A percentile compares a stretch with the other conserved stretches of the same genome.
Evolutionary conservation across 2,888 invertebrate genomes (phyloP).

Genomic region (Agrilus biguttatus): DNA sequence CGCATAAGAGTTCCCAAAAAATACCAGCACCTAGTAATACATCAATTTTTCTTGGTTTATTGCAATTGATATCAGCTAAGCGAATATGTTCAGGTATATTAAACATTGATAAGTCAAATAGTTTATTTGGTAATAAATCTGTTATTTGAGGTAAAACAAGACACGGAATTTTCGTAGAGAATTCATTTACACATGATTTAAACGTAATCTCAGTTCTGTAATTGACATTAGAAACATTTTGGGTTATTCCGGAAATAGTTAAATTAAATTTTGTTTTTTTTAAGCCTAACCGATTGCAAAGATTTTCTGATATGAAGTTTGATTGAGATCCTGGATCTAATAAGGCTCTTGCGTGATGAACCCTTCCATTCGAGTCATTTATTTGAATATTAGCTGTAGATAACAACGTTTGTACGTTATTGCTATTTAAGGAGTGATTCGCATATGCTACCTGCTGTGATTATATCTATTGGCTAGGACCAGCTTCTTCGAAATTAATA

Average conservation of each 20-base stretch:
- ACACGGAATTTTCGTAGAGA: background rate
- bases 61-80: background rate
- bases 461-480: too few relatives aligned
- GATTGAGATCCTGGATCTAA: slow-evolving; percentile 3
- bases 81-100: background rate
- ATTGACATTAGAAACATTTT: background rate
- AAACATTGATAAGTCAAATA: background rate
- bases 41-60: background rate
- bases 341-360: background rate
- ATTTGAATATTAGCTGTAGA: background rate
- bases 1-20: background rate
- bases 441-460: too few relatives aligned
- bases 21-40: slow-evolving; percentile 1
- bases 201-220: background rate
- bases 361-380: background rate
- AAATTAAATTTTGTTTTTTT: background rate
- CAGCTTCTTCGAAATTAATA: too few relatives aligned
- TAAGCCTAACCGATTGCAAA: slow-evolving; percentile 1
- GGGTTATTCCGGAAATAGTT: background rate
- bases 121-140: background rate
- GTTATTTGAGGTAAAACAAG: slow-evolving; percentile 1
- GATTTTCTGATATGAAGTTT: background rate
- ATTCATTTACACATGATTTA: background rate
- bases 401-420: background rate
- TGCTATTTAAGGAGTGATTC: background rate